Conservation (phyloP, 2,888 invertebrate species). For the Amiota communis region DNA sequence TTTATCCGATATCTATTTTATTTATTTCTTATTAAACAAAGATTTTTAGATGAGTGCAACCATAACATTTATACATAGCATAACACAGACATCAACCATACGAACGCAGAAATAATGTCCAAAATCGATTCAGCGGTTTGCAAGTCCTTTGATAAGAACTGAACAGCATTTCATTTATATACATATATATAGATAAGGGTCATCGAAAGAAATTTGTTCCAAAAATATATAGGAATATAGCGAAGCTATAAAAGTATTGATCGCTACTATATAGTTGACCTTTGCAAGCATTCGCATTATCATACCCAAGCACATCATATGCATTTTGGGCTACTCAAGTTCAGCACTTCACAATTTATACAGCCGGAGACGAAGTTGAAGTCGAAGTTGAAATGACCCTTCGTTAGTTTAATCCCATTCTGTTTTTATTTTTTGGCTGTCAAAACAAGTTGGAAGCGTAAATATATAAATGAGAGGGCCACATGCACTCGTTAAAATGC, state of each 20-base stretch:
- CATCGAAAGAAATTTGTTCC: neutral
- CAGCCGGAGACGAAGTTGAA: neutral
- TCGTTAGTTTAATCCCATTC: slow-evolving; percentile 10
- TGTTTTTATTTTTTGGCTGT: slow-evolving; percentile 12
- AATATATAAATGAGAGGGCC: slow-evolving; percentile 16
- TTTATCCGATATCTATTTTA: too few species aligned
- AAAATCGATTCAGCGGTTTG: too few species aligned
- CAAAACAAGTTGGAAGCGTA: slow-evolving; percentile 26
- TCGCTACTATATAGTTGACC: neutral
- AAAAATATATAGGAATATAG: neutral
- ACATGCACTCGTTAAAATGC: slow-evolving; percentile 7
- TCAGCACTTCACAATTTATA: neutral
- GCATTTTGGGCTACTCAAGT: slow-evolving; percentile 10
- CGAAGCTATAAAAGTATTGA: neutral
- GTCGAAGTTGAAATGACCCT: slow-evolving; percentile 15
- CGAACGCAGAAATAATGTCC: too few species aligned
- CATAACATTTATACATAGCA: too few species aligned
- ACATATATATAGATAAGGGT: too few species aligned
- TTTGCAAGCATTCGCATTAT: neutral
- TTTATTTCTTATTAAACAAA: too few species aligned
- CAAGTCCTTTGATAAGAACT: too few species aligned
- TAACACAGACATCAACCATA: too few species aligned
- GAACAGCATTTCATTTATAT: too few species aligned
- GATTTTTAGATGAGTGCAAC: too few species aligned
- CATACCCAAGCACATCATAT: neutral